A percentile compares a stretch with the other conserved stretches of the same genome.
These are phyloP conservation scores for mouse (Mus musculus) DNA, from an alignment of 2,113 vertebrate species.

Conservation along the genomic window DNA sequence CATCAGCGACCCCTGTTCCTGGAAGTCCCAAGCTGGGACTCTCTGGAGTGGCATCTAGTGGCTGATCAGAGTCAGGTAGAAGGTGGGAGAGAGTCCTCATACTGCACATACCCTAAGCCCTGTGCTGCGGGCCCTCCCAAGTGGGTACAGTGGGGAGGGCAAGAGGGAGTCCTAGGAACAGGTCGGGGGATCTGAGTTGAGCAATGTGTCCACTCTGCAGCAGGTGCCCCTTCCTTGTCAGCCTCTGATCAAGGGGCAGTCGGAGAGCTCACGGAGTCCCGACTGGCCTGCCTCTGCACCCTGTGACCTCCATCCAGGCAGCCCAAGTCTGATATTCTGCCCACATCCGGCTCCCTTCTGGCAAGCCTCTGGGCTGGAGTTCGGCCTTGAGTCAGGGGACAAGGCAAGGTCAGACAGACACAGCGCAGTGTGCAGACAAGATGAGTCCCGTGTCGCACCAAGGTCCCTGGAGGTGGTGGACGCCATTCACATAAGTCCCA, in stretches of 20 bases:
- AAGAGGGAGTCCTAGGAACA: background rate
- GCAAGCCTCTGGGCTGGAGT: slow-evolving; percentile 13
- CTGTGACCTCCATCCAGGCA: background rate
- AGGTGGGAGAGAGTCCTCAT: background rate
- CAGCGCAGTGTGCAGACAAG: background rate
- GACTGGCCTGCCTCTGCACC: background rate
- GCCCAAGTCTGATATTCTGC: background rate
- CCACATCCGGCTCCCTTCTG: background rate
- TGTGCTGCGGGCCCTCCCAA: background rate
- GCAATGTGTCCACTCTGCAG: background rate
- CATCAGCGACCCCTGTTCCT: background rate
- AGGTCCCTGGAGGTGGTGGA: slow-evolving; percentile 48
- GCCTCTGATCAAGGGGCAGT: background rate
- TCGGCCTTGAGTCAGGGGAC: slow-evolving; percentile 14
- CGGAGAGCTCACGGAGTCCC: background rate
- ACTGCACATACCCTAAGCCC: background rate
- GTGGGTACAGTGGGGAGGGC: background rate
- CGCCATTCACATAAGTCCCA: slow-evolving; percentile 17
- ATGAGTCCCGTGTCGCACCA: background rate
- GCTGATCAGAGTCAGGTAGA: background rate
- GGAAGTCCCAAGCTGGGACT: background rate
- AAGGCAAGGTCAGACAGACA: slow-evolving; percentile 29
- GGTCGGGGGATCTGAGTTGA: background rate
- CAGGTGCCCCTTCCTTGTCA: background rate
- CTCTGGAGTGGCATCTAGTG: background rate